These are phyloP conservation scores for Lates calcarifer DNA, from an alignment of 2,113 vertebrate species.

Conservation along the genomic window DNA sequence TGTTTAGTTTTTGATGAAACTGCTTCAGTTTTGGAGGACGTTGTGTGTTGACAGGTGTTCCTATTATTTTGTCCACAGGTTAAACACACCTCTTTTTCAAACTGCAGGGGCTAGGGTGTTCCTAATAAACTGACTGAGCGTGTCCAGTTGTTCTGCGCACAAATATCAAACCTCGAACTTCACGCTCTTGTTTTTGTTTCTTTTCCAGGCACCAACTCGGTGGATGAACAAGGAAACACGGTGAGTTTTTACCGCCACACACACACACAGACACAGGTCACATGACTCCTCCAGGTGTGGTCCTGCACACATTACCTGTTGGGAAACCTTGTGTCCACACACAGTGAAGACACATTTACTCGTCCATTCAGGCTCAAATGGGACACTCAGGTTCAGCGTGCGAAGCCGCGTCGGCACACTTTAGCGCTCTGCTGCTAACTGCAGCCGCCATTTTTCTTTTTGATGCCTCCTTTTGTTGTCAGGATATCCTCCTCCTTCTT, in stretches of 20 bases:
- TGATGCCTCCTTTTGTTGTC: background rate
- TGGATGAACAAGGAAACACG: conserved; percentile 90
- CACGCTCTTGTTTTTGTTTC: conserved; percentile 10
- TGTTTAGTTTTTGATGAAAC: no score
- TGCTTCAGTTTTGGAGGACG: background rate
- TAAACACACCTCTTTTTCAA: no score
- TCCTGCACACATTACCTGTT: background rate
- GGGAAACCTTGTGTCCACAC: background rate
- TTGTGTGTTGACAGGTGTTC: no score
- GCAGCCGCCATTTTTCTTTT: background rate
- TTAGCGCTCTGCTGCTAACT: background rate
- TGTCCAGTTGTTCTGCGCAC: no score
- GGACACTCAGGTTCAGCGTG: background rate
- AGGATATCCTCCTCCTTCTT: conserved; percentile 42
- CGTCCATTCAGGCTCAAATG: background rate
- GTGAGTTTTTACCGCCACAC: conserved; percentile 73
- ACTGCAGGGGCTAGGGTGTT: no score
- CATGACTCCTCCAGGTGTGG: background rate
- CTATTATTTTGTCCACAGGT: no score
- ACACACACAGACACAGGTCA: no score
- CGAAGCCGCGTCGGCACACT: conserved; percentile 50
- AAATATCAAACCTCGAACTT: background rate
- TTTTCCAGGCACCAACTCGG: conserved; percentile 87
- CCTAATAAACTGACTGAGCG: background rate
- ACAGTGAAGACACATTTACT: background rate